Evolutionary conservation across 2,888 invertebrate species (phyloP).

Genomic region (Dryadula phaetusa): DNA sequence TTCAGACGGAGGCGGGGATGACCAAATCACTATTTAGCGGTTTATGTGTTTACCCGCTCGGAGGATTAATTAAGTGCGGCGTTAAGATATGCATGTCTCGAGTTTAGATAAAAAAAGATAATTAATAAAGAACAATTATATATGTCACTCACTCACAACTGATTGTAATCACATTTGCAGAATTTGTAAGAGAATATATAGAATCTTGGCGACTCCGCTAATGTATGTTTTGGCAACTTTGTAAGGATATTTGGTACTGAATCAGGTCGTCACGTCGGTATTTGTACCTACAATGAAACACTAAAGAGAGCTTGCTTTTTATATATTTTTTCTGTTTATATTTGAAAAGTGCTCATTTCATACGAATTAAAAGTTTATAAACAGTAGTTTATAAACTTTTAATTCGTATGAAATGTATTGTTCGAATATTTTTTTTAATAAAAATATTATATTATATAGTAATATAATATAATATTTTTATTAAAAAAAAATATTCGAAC

Average conservation of each 20-base stretch:
- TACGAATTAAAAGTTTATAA: no score
- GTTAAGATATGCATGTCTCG: no score
- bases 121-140: background rate
- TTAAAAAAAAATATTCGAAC: no score
- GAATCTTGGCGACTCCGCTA: slow-evolving; percentile 1
- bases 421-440: no score
- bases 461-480: no score
- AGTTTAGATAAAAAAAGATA: no score
- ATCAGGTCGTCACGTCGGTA: background rate
- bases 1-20: background rate
- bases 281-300: background rate
- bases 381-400: no score
- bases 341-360: no score
- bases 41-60: background rate
- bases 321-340: background rate
- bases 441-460: no score
- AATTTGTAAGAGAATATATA: background rate
- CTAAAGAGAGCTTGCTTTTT: background rate
- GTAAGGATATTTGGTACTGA: slow-evolving; percentile 9
- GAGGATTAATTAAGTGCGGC: no score
- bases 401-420: no score
- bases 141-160: background rate
- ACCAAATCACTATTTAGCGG: slow-evolving; percentile 5
- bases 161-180: background rate
- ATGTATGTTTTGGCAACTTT: slow-evolving; percentile 15